Base-by-base conservation (phyloP, 2,797 vertebrate genomes). In the Dryobates pubescens region DNA sequence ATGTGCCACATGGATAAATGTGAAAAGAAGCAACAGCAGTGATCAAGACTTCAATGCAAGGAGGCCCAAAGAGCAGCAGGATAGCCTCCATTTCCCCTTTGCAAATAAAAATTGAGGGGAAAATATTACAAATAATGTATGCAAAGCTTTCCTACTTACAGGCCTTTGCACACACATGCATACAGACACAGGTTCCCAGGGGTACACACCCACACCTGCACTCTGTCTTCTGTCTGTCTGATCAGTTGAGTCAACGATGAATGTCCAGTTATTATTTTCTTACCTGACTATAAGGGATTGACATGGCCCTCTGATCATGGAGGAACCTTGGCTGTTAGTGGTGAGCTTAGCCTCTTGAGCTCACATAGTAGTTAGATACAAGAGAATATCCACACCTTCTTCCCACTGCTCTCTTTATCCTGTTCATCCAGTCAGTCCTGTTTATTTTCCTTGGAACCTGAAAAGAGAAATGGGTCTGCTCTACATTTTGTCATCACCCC, bases 381-480 rank as follows among this genome's bases (percentile, higher is more conserved):
- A 62, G 30, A 86, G n/a, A 64, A 34, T 61, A 65, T 92, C 29
- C 58, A 51, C 74, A 58, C 18, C 14, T 70, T 80, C 76, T 65
- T 82, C 53, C 36, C 17, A 3, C 11, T 43, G 5, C 56, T 93
- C 63, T 77, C 30, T 88, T 83, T 88, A 38, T 67, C 34, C 73
- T 82, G 23, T 94, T 92, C 62, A 69, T 59, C 76, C 82, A 59
- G 63, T 91, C 71, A 71, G 68, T 70, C 49, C 61, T 92, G 63
- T 82, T 92, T 70, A 56, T 90, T 90, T 85, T 72, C 63, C 63
- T 41, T 58, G 82, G 82, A 61, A 92, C 41, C 53, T 88, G 65
- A 65, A 51, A 88, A 95, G 89, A 89, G 74, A 71, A 94, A 95
- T 92, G 69, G 27, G n/a, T 38, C 74, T 82, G 32, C 84, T 38